phyloP scores from a whole-genome alignment of 1,140 invertebrate genomes.

The Drosophila willistoni region DNA sequence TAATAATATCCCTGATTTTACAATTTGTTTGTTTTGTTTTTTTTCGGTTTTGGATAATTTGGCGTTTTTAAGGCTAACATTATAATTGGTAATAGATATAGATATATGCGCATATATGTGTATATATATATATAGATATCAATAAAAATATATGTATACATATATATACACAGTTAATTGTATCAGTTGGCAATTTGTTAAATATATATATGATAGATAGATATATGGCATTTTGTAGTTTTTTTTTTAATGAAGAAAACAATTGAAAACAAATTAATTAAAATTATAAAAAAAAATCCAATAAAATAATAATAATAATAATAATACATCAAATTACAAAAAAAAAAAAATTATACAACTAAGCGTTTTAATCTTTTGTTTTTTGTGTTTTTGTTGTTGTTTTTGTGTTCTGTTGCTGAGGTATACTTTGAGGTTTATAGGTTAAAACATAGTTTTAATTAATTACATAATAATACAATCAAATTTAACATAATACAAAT shows the following conservation, averaged over 20 bases:
- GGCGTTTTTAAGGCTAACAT: slow-evolving; percentile 60
- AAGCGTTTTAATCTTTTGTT: slow-evolving; percentile 29
- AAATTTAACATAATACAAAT: slow-evolving; percentile 65
- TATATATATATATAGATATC: slow-evolving; percentile 31
- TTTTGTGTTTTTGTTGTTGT: slow-evolving; percentile 32
- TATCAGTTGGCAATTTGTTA: slow-evolving; percentile 70
- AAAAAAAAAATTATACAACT: slow-evolving; percentile 35
- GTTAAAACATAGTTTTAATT: slow-evolving; percentile 39
- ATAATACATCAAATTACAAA: slow-evolving; percentile 21
- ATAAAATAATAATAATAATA: slow-evolving; percentile 23
- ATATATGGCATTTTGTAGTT: slow-evolving; percentile 64
- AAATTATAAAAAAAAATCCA: slow-evolving; percentile 8
- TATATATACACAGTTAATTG: slow-evolving; percentile 25
- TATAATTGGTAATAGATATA: slow-evolving; percentile 14
- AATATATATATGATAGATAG: slow-evolving; percentile 30
- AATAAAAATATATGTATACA: slow-evolving; percentile 42
- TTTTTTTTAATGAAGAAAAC: slow-evolving; percentile 32
- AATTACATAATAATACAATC: slow-evolving; percentile 66
- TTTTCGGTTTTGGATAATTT: slow-evolving; percentile 58
- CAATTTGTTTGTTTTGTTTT: slow-evolving; percentile 40
- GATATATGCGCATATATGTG: slow-evolving; percentile 21
- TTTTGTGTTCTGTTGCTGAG: slow-evolving; percentile 50
- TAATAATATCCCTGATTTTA: slow-evolving; percentile 72
- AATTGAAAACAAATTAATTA: slow-evolving; percentile 38
- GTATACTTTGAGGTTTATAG: slow-evolving; percentile 63